Base-by-base conservation (phyloP, 92 coral and sea anemone genomes). In the Heteractis magnifica region DNA sequence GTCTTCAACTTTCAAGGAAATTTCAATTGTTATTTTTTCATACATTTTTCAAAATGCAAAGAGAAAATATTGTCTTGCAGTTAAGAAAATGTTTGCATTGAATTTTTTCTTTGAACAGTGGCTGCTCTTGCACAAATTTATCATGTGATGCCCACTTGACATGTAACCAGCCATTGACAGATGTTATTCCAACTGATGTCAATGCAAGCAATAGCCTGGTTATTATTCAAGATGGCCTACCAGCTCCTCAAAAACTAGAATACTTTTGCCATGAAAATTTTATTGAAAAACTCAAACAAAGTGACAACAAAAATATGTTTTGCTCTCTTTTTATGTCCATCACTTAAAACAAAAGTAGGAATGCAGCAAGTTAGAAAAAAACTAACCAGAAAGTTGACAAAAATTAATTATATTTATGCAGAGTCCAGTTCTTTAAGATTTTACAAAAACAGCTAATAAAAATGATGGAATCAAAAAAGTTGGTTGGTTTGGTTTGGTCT, bases 361-460 rank as follows among this genome's bases (percentile, higher is more conserved):
- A 15, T 64, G 26, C 71, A n/a, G 26, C 71, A n/a, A 18, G 10
- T 64, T 64, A 4, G 23, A 64, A 18, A 18, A 18, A n/a, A n/a
- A 64, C 8, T 34, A 34, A 64, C 71, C 71, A 64, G 16, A 64
- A 64, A 64, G 59, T 56, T 19, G 58, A 76, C 20, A 50, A 49
- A 10, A 14, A 18, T 12, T 78, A 78, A 56, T 78, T 23, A 19
- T 78, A 78, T 78, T 78, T 77, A 77, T 78, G 81, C 81, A 78
- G 81, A 78, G 81, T 56, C 81, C 81, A 78, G 81, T 78, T 78
- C 81, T 51, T 78, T 78, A 53, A 34, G 50, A 78, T 78, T 78
- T 78, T 78, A 56, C 81, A 78, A 78, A 78, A 78, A 78, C 64
- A 56, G 41, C 81, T 56, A 78, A 53, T 78, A 78, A 78, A 78